Percentiles rank a stretch among this genome's conserved stretches.
Conservation (phyloP, 2,113 vertebrate genomes). For the Rana temporaria region DNA sequence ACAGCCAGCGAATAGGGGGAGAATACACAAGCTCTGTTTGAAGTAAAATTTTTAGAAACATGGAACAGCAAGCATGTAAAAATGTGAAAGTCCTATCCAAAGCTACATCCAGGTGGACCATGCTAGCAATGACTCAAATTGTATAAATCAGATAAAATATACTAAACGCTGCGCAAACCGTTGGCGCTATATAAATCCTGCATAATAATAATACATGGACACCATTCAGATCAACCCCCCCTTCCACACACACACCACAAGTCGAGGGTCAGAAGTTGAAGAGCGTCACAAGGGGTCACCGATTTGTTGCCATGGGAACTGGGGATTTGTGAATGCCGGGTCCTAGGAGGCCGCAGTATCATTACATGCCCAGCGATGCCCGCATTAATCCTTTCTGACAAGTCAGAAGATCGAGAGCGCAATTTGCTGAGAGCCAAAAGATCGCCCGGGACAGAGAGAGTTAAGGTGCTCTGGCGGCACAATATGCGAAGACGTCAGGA, state of each 20-base stretch:
- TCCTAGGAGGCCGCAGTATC: neutral
- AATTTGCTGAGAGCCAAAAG: neutral
- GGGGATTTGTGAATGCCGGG: neutral
- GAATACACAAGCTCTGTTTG: no score
- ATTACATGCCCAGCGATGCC: neutral
- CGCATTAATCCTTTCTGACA: neutral
- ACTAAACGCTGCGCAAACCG: no score
- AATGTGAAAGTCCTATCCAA: no score
- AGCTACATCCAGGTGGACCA: no score
- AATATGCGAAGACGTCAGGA: neutral
- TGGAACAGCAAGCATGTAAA: no score
- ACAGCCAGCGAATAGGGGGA: no score
- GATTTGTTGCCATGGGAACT: constrained; percentile 17
- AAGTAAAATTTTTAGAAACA: no score
- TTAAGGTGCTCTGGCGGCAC: neutral
- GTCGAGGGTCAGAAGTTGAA: constrained; percentile 12
- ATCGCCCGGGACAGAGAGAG: neutral
- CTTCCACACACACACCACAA: neutral
- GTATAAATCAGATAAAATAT: no score
- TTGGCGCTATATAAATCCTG: no score
- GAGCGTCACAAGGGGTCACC: constrained; percentile 11
- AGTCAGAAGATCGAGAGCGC: neutral
- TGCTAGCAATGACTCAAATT: no score
- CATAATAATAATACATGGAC: no score
- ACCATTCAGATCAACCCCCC: neutral